These are phyloP conservation scores for Donacobius atricapilla DNA, from an alignment of 2,113 vertebrate species.

Conservation along the genomic window DNA sequence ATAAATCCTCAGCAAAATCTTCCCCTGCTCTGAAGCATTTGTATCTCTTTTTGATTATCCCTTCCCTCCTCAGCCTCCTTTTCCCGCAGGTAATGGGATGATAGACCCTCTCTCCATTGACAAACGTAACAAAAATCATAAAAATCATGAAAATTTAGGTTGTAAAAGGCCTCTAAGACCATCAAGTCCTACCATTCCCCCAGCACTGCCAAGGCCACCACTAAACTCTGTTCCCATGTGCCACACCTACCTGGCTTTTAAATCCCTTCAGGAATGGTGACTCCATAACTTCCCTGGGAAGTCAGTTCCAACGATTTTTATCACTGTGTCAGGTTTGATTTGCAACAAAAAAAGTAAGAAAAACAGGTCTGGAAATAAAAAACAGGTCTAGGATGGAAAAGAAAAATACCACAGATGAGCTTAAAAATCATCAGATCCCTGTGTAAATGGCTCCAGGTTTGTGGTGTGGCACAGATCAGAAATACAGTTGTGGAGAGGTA, in stretches of 20 bases:
- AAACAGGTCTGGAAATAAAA: not conserved
- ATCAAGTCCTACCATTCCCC: not conserved
- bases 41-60: not conserved
- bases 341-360: not conserved
- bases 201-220: not conserved
- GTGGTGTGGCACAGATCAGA: not conserved
- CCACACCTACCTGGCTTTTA: not conserved
- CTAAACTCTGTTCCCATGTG: rapidly evolving
- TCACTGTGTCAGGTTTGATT: not conserved
- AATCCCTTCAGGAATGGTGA: not conserved
- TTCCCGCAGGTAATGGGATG: not conserved
- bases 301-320: not conserved
- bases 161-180: not conserved
- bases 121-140: not conserved
- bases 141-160: not conserved
- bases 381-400: not conserved
- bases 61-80: not conserved
- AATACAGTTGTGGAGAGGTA: not conserved
- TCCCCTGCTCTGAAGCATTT: not conserved
- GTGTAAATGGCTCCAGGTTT: not conserved
- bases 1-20: not conserved
- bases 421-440: not conserved
- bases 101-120: not conserved
- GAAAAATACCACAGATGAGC: not conserved
- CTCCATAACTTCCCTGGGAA: not conserved